These are phyloP conservation scores for Ecdyonurus torrentis DNA, from an alignment of 2,888 invertebrate genomes.

Conservation along the genomic window DNA sequence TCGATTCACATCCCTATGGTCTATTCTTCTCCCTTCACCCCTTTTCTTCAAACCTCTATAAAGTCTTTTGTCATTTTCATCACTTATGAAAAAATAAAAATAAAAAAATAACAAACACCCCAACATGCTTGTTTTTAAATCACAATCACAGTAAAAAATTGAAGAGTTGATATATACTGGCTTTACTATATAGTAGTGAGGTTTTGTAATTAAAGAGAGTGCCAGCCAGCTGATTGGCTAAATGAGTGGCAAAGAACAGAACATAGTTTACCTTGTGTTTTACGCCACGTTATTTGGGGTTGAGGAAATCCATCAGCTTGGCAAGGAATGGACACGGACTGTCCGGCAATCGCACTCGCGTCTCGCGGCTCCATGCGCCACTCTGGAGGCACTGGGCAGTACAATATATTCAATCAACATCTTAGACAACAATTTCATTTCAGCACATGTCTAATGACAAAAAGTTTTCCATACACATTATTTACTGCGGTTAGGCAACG, in stretches of 20 bases:
- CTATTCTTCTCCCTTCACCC: background rate
- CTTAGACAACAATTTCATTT: too few species aligned
- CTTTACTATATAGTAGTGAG: too few species aligned
- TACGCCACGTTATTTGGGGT: constrained; percentile 23
- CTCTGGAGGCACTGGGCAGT: constrained; percentile 24
- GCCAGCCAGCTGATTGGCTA: too few species aligned
- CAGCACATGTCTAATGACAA: too few species aligned
- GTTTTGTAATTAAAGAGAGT: background rate
- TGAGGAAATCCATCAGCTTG: constrained; percentile 27
- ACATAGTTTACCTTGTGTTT: constrained; percentile 12
- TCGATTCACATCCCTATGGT: background rate
- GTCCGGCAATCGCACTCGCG: constrained; percentile 23
- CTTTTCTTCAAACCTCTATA: background rate
- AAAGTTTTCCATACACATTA: too few species aligned
- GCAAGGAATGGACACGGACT: constrained; percentile 24
- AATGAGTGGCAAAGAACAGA: background rate
- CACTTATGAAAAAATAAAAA: background rate
- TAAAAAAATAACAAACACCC: background rate
- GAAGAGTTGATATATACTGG: too few species aligned
- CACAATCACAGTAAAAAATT: too few species aligned
- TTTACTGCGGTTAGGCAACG: too few species aligned
- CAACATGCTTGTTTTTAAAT: background rate
- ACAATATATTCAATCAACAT: background rate
- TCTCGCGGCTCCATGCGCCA: constrained; percentile 23
- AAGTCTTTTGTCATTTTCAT: background rate